Percentiles rank a stretch among this genome's conserved stretches.
Evolutionary conservation across 1,140 invertebrate species (phyloP).

Genomic region (Lepidurus arcticus): DNA sequence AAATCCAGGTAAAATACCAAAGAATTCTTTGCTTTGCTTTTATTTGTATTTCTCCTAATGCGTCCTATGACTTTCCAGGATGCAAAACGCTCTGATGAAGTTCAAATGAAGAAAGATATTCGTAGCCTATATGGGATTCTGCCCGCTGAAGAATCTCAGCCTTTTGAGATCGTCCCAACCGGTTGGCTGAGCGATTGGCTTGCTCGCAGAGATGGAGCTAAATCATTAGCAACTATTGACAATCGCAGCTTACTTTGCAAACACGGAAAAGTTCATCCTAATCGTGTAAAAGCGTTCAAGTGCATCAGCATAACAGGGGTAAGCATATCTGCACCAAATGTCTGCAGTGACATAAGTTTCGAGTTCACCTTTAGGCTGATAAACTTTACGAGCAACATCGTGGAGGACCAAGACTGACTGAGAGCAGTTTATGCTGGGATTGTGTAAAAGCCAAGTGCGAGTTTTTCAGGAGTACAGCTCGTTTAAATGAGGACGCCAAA

Average conservation of each 20-base stretch:
- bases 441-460: constrained; percentile 52
- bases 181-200: constrained; percentile 51
- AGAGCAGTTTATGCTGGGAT: constrained; percentile 46
- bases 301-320: constrained; percentile 44
- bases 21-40: not conserved
- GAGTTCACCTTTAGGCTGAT: constrained; percentile 40
- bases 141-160: constrained; percentile 28
- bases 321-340: constrained; percentile 27
- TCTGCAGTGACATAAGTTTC: not conserved
- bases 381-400: constrained; percentile 48
- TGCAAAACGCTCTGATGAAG: constrained; percentile 19
- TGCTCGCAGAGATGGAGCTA: constrained; percentile 41
- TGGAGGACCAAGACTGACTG: constrained; percentile 46
- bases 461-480: constrained; percentile 41
- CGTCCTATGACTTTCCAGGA: not conserved
- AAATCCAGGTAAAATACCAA: not conserved
- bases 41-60: not conserved
- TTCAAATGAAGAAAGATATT: not conserved
- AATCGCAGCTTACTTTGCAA: constrained; percentile 48
- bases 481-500: constrained; percentile 44
- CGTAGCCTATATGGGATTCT: not conserved
- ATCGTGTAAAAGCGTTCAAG: constrained; percentile 46
- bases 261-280: constrained; percentile 48
- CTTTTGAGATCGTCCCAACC: constrained; percentile 50
- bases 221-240: constrained; percentile 44